Conservation (phyloP, 2,113 vertebrate species). For the Stictonetta naevosa region DNA sequence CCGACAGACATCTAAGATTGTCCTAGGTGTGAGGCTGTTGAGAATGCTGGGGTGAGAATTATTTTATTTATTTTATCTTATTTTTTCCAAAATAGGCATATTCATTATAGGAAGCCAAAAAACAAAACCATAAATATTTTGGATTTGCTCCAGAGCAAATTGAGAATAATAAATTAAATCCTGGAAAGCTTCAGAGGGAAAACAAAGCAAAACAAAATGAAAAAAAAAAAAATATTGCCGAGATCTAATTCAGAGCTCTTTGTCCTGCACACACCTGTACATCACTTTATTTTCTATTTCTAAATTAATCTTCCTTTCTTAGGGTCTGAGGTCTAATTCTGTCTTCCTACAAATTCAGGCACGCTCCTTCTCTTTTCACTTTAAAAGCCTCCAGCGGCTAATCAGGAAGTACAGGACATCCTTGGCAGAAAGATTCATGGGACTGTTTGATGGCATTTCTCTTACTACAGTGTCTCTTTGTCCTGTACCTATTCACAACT, state of each 20-base stretch:
- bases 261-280: neutral
- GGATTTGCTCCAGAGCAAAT: neutral
- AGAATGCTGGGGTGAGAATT: neutral
- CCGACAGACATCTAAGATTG: neutral
- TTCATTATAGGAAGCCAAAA: neutral
- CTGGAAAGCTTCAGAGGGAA: neutral
- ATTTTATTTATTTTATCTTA: too few species aligned
- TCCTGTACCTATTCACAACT: neutral
- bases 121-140: neutral
- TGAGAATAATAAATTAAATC: neutral
- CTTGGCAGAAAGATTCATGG: neutral
- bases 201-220: neutral
- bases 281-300: neutral
- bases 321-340: neutral
- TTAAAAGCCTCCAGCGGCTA: neutral
- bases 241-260: neutral
- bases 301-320: neutral
- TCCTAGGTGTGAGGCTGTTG: neutral
- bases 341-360: neutral
- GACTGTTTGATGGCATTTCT: neutral
- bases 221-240: neutral
- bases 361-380: neutral
- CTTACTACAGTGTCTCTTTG: neutral
- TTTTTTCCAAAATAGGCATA: neutral
- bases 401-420: neutral